Evolutionary conservation across 2,797 vertebrate genomes (phyloP).

Genomic region (Danio aesculapii): DNA sequence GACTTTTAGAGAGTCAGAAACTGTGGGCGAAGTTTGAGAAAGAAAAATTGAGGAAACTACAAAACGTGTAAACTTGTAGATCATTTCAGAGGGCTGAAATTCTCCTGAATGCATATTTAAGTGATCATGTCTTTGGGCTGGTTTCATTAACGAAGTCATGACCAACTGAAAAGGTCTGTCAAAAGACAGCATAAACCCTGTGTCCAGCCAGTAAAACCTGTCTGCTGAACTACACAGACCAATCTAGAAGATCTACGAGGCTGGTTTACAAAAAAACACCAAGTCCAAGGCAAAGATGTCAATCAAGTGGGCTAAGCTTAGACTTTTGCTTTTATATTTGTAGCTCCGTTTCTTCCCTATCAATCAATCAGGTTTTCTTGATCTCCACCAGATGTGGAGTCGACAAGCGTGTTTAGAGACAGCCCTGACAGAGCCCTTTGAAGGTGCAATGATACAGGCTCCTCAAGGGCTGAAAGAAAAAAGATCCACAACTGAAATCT

Average conservation of each 20-base stretch:
- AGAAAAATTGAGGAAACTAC: neutral
- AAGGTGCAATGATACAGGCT: constrained; percentile 53
- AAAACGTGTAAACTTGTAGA: constrained; percentile 37
- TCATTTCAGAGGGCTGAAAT: constrained; percentile 3
- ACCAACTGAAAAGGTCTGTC: constrained; percentile 6
- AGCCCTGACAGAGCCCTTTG: constrained; percentile 54
- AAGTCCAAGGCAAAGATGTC: neutral
- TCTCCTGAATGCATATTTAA: constrained; percentile 43
- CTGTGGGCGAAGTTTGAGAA: neutral
- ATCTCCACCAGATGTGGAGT: constrained; percentile 46
- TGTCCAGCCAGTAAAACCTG: constrained; percentile 1
- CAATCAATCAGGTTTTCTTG: constrained; percentile 1
- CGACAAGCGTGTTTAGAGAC: constrained; percentile 24
- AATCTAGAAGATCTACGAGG: constrained; percentile 1
- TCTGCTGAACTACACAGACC: neutral
- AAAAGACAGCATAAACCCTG: constrained; percentile 20
- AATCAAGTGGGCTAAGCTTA: constrained; percentile 14
- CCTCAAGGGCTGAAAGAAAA: constrained; percentile 24
- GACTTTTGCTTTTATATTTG: neutral
- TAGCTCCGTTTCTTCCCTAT: constrained; percentile 13
- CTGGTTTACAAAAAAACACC: constrained; percentile 7
- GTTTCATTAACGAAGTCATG: neutral
- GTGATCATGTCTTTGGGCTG: constrained; percentile 15
- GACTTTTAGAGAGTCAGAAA: neutral
- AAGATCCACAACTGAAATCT: constrained; percentile 20